These are phyloP conservation scores for Pristionchus entomophagus DNA, from an alignment of 2,888 invertebrate species.

Conservation along the genomic window DNA sequence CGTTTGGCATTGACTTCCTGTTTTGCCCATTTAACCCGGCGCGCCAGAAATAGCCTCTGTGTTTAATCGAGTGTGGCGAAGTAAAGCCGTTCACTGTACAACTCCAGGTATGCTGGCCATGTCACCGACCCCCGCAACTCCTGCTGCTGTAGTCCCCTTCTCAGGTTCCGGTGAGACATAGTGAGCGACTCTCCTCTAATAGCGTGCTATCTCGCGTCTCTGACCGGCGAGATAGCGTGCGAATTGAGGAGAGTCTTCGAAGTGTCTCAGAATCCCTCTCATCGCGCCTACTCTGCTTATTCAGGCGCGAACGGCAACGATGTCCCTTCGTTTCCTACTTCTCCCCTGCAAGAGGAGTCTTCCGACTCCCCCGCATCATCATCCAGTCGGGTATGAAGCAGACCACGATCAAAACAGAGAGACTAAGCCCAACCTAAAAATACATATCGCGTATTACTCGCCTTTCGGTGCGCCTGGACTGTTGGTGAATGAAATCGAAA, in stretches of 20 bases:
- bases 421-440: too few relatives aligned
- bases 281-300: constrained; percentile 11
- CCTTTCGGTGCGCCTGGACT: too few relatives aligned
- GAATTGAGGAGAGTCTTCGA: neutral
- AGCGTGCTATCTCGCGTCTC: neutral
- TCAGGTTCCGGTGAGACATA: neutral
- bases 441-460: too few relatives aligned
- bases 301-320: neutral
- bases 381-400: constrained; percentile 17
- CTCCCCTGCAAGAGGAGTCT: neutral
- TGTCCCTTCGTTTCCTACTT: neutral
- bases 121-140: too few relatives aligned
- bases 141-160: neutral
- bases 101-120: constrained; percentile 1
- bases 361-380: constrained; percentile 14
- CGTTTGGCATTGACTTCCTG: too few relatives aligned
- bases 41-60: neutral
- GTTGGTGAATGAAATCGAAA: too few relatives aligned
- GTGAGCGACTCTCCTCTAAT: neutral
- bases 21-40: neutral
- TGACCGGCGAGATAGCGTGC: neutral
- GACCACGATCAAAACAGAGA: too few relatives aligned
- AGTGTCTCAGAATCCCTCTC: neutral
- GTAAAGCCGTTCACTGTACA: neutral
- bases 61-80: neutral